Base-by-base conservation (phyloP, 2,888 invertebrate species). In the Agapostemon virescens region DNA sequence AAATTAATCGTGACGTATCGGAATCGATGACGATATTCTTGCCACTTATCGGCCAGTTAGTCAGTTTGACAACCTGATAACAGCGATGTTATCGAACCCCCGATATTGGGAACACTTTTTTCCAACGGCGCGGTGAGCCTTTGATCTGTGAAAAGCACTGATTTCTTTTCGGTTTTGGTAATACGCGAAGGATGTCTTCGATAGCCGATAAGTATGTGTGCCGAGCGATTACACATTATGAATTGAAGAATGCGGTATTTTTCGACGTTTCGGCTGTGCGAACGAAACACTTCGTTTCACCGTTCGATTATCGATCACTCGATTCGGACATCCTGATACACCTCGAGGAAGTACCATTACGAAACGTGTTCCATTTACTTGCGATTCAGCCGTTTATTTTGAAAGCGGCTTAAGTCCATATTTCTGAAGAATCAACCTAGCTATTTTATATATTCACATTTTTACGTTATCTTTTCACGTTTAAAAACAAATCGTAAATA, bases 121-220 rank as follows among this genome's bases (percentile, higher is more conserved):
- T 71, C 58, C 69, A 33, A 55, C 77, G 73, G 17, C 38, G 86
- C 85, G 86, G 84, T 33, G 17, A 26, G 79, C 71, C 84, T 86
- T 86, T 86, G 86, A 86, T 85, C 79, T 76, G 30, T 33, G 73
- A 64, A 69, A 81, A 77, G 77, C 84, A 85, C 69, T 82, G 86
- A 86, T 86, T 86, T 84, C 69, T 86, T 77, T 71, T 73, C 69
- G 69, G 73, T 40, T 55, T 74, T 73, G 61, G 63, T 49, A 74
- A 77, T 69, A 69, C 69, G 76, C 75, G 49, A 77, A 78, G 74
- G 82, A 85, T 85, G 80, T 69, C 55, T 68, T 68, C 72, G 79
- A 85, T 85, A 64, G 55, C 61, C 23, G 86, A 86, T 86, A 86
- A 79, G 61, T 40, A 4, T 86, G 79, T 86, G 75, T 86, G 68